A percentile compares a stretch with the other conserved stretches of the same genome.
Evolutionary conservation across 1,140 invertebrate genomes (phyloP).

Genomic region (Drosophila ercepeae): DNA sequence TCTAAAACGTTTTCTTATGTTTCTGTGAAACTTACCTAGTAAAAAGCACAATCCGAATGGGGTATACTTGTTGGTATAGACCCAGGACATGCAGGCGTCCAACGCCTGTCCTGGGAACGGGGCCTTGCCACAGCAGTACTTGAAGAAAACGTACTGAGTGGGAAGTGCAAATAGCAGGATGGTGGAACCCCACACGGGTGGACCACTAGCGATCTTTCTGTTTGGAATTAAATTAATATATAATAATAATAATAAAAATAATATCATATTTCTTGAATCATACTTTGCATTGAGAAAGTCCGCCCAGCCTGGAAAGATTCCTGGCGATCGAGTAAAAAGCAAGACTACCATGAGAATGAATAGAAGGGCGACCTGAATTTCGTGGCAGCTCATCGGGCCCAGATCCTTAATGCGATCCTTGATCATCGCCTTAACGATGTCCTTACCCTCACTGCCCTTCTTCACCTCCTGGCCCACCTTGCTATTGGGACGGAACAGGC

Average conservation of each 20-base stretch:
- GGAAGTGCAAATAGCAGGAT: conserved; percentile 92
- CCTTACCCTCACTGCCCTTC: conserved; percentile 85
- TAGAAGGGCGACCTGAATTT: conserved; percentile 88
- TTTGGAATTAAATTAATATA: not conserved
- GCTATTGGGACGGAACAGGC: conserved; percentile 87
- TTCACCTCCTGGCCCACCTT: conserved; percentile 83
- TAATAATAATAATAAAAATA: not conserved
- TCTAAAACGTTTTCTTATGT: no score
- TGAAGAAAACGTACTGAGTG: conserved; percentile 85
- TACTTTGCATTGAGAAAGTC: conserved; percentile 57
- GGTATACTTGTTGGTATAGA: conserved; percentile 41
- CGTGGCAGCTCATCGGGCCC: conserved; percentile 92
- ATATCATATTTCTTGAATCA: conserved; percentile 32
- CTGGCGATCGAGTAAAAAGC: conserved; percentile 95
- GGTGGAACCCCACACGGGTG: conserved; percentile 89
- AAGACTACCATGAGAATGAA: conserved; percentile 91
- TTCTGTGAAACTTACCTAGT: conserved; percentile 49
- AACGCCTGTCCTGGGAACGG: conserved; percentile 48
- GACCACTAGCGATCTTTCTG: conserved; percentile 90
- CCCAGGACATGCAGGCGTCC: conserved; percentile 62
- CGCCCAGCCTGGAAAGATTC: conserved; percentile 62
- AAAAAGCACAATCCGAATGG: conserved; percentile 60
- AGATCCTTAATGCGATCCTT: conserved; percentile 88
- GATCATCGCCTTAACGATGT: conserved; percentile 86
- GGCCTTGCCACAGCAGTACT: conserved; percentile 57